Conservation (phyloP, 2,888 invertebrate species). For the Cephalotes varians region DNA sequence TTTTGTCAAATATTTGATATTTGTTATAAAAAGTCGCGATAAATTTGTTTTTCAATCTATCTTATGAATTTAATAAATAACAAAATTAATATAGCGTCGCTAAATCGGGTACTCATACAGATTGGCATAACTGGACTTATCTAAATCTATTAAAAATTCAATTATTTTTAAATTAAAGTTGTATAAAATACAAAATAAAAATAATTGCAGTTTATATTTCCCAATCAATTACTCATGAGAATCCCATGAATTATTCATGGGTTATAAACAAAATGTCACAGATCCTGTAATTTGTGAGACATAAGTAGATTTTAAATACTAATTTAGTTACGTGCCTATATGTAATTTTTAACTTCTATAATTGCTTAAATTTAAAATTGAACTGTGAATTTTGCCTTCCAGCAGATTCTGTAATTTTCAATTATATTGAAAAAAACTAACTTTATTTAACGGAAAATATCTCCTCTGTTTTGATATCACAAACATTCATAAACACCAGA, state of each 20-base stretch:
- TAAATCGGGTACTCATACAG: neutral
- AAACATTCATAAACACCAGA: slow-evolving; percentile 17
- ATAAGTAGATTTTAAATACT: neutral
- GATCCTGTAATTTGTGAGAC: neutral
- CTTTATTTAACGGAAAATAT: slow-evolving; percentile 6
- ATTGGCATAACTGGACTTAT: neutral
- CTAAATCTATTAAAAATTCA: slow-evolving; percentile 12
- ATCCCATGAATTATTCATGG: neutral
- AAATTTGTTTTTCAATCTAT: neutral
- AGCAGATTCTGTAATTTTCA: neutral
- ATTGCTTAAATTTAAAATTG: neutral
- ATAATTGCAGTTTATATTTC: neutral
- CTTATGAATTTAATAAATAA: neutral
- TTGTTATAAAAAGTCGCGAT: neutral
- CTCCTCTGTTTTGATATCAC: neutral
- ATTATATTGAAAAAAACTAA: neutral
- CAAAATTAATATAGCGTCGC: neutral
- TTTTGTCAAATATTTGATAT: slow-evolving; percentile 4
- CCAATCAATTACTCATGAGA: neutral
- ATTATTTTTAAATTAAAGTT: neutral
- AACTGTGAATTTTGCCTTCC: neutral
- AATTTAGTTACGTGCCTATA: neutral
- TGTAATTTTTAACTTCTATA: neutral
- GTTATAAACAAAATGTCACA: neutral
- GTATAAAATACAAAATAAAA: neutral